Evolutionary conservation across 2,888 invertebrate species (phyloP), one percentile per base, ranked within the genome.

Genomic region (Macrophya alboannulata): DNA sequence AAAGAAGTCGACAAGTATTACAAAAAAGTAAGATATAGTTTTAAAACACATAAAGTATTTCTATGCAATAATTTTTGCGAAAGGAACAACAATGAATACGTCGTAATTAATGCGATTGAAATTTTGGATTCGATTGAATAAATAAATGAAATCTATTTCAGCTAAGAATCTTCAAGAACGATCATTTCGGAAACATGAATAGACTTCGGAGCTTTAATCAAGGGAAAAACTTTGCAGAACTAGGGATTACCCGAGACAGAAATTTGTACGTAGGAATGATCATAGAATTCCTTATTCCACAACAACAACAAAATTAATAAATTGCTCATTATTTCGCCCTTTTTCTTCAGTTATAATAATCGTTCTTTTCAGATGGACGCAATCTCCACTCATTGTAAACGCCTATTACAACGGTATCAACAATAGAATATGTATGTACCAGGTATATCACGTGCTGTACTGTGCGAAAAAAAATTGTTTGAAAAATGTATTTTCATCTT

Each of bases 321-420:
- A 62, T 25, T 62, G 4, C 10, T 25, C 3, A 62, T 74, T 45
- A 1, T 74, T 74, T 25, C 15, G 5, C 5, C 51, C n/a, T 2
- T 81, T n/a, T 81, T 62, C 10, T 10, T 8, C 17, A 17, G 6
- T n/a, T n/a, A n/a, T 15, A 43, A 43, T 15, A 43, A 62, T 62
- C 25, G 12, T 21, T 43, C 1, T 17, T 81, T 81, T 10, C 81
- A 81, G 81, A 62, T 81, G 81, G 81, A 81, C 81, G 25, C 81
- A 81, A 43, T 81, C 81, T 10, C 81, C 81, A 21, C 43, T 81
- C 43, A 81, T 81, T 17, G 81, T 81, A 51, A 81, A 81, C 25
- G 81, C 81, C 43, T 81, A 81, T 81, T 81, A 81, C 43, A 81
- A 81, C 43, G 81, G 81, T 21, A 62, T 81, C 17, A 81, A 81